Conservation (phyloP, 2,113 vertebrate species). For the Hippopotamus amphibius region DNA sequence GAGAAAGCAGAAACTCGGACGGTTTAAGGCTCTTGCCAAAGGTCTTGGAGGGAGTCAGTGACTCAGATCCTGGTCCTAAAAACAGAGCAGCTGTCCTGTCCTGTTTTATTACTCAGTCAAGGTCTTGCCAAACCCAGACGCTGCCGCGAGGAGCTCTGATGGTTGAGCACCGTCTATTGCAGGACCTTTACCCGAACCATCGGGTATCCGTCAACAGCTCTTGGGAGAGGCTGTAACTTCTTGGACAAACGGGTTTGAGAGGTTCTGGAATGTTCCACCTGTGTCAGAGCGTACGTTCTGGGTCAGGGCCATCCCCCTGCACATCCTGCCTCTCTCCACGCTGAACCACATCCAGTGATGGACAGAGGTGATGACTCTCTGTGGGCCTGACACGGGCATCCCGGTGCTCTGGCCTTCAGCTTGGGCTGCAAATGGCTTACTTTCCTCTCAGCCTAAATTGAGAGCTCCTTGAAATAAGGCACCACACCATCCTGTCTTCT, state of each 20-base stretch:
- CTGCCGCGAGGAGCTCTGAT: rapidly evolving
- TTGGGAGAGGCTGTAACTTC: background rate
- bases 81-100: too few species aligned
- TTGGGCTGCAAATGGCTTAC: background rate
- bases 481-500: rapidly evolving
- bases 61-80: background rate
- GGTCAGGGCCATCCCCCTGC: rapidly evolving
- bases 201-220: rapidly evolving
- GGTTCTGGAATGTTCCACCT: background rate
- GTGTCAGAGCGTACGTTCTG: background rate
- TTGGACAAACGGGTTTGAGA: background rate
- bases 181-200: rapidly evolving
- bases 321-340: background rate
- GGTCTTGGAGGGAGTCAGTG: rapidly evolving
- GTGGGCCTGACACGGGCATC: rapidly evolving
- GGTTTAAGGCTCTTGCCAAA: background rate
- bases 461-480: background rate
- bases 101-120: background rate
- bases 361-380: background rate
- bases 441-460: background rate
- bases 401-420: rapidly evolving
- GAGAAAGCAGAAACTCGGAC: too few species aligned
- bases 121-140: background rate
- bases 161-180: rapidly evolving
- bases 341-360: background rate